Conservation (phyloP, 1,140 invertebrate species). For the Wiebesia pumilae region DNA sequence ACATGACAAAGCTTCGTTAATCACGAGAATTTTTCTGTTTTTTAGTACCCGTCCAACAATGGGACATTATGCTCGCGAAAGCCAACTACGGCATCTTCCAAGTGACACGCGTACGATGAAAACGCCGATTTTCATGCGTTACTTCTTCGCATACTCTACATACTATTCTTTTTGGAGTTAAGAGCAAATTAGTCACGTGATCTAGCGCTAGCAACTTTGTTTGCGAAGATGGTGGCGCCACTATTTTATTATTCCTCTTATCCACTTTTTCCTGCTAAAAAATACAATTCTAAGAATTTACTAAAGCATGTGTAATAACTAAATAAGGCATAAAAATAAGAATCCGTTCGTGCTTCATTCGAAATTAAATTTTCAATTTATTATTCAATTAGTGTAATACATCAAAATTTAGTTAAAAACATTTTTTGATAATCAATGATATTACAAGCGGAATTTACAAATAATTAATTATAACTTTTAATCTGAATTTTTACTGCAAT, state of each 20-base stretch:
- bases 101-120: slow-evolving; percentile 23
- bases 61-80: background rate
- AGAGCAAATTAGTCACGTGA: slow-evolving; percentile 24
- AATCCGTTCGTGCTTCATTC: no score
- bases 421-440: no score
- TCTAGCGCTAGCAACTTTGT: background rate
- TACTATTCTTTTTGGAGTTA: slow-evolving; percentile 26
- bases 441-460: no score
- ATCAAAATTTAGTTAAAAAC: no score
- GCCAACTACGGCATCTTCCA: background rate
- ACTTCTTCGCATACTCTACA: background rate
- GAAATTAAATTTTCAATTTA: no score
- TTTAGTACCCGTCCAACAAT: slow-evolving; percentile 1
- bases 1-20: slow-evolving; percentile 76
- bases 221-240: slow-evolving; percentile 10
- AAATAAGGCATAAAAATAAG: no score
- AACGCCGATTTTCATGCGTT: slow-evolving; percentile 34
- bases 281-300: no score
- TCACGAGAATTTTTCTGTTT: slow-evolving; percentile 17
- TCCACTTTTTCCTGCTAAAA: background rate
- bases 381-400: no score
- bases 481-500: no score
- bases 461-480: no score
- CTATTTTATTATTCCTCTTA: background rate
- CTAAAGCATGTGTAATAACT: no score